Evolutionary conservation across 2,888 invertebrate species (phyloP), one percentile per base, ranked within the genome.

Genomic region (Emmelina monodactyla): DNA sequence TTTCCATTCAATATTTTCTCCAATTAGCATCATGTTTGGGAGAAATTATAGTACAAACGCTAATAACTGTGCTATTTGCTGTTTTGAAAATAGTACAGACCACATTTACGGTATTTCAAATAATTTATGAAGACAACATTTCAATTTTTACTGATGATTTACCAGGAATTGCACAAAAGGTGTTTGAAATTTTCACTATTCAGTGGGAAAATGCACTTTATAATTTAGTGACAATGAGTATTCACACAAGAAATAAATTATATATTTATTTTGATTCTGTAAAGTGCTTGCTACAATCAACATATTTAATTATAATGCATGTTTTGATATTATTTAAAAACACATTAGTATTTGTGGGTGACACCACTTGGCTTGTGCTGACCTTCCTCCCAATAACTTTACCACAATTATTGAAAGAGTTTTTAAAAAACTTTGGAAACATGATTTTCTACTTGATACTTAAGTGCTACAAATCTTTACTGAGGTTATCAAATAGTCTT

Each of bases 111-210:
- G 76, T 78, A 49, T 55, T 75, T 37, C 57, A 65, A 54, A 71
- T 79, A 40, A 56, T 78, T 6, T 78, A 78, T 40, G 78, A 79
- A 59, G 79, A 79, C 42, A 79, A 79, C 51, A 38, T 61, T 32
- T 44, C 51, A 13, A 52, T 69, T 45, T 62, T 79, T 42, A 62
- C 66, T 15, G 76, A 78, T 53, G 70, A 73, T 32, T 47, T 79
- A 45, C 78, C 79, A 3, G 55, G 51, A 33, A 53, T 61, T 13
- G 41, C 52, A 2, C 49, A 53, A 34, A 50, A 57, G 31, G 33
- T 60, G 19, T 34, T 48, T 12, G 42, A 51, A 11, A 40, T 51
- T n/a, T 22, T 53, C 19, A 14, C 32, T 9, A 41, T 41, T 35
- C 60, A 62, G 38, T 14, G 53, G 33, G 34, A 34, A 28, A 38